Conservation (phyloP, 1,140 invertebrate genomes). For the Batillaria attramentaria region DNA sequence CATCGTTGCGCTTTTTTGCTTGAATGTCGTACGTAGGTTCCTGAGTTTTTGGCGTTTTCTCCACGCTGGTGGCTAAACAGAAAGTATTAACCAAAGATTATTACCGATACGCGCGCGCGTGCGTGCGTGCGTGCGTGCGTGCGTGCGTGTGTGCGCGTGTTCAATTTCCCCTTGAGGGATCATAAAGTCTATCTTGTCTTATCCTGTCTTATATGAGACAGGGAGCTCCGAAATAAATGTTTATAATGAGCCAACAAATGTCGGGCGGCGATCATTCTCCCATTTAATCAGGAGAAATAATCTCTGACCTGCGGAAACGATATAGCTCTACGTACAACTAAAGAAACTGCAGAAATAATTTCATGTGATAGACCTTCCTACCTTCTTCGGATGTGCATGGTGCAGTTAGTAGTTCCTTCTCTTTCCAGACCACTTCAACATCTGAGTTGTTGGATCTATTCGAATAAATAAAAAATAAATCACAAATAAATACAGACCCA, state of each 20-base stretch:
- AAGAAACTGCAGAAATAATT: no score
- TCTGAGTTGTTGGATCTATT: no score
- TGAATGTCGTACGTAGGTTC: not conserved
- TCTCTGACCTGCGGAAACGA: not conserved
- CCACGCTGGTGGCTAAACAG: not conserved
- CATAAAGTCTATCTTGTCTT: not conserved
- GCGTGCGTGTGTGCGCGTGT: not conserved
- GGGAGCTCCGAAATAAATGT: not conserved
- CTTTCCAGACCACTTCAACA: no score
- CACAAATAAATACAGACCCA: no score
- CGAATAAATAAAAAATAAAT: no score
- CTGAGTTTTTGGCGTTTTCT: not conserved
- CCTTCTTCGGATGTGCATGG: no score
- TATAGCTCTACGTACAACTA: not conserved
- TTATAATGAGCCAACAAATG: not conserved
- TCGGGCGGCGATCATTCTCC: not conserved
- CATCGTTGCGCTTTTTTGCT: not conserved
- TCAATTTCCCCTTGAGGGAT: not conserved
- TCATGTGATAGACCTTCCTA: no score
- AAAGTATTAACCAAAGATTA: not conserved
- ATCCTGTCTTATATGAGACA: not conserved
- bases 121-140: slow-evolving; percentile 1
- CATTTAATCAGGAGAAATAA: not conserved
- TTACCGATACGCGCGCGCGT: not conserved
- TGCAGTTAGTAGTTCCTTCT: no score